Percentiles rank a stretch among this genome's conserved stretches.
phyloP scores from a whole-genome alignment of 1,140 invertebrate species.

The Monochamus saltuarius region DNA sequence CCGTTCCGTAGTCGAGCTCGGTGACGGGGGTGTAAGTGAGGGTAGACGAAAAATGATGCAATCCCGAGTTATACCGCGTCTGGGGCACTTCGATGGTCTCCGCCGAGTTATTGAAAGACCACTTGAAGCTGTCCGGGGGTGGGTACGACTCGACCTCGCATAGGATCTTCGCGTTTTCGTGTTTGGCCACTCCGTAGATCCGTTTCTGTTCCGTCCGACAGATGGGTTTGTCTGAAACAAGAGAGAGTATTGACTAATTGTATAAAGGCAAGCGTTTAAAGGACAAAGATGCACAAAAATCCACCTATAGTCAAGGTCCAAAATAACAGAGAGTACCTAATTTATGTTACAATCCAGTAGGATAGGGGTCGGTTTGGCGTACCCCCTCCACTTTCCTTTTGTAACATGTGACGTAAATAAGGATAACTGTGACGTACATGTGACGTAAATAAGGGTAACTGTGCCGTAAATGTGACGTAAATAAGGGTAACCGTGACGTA shows the following conservation, averaged over 20 bases:
- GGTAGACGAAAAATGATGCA: constrained; percentile 65
- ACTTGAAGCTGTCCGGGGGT: constrained; percentile 77
- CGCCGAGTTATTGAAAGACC: constrained; percentile 88
- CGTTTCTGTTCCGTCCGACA: constrained; percentile 76
- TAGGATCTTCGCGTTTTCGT: constrained; percentile 75
- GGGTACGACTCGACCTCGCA: constrained; percentile 88
- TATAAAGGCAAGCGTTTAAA: no score
- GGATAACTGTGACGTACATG: no score
- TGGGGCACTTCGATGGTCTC: constrained; percentile 75
- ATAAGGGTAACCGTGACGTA: no score
- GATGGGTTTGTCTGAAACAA: constrained; percentile 76
- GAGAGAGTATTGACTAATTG: neutral
- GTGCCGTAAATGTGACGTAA: no score
- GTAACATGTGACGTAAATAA: no score
- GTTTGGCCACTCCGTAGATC: constrained; percentile 81
- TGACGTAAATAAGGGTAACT: no score
- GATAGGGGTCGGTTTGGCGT: no score
- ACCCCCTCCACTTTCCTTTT: no score
- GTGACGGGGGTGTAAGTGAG: constrained; percentile 77
- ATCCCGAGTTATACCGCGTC: constrained; percentile 60
- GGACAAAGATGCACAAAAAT: no score
- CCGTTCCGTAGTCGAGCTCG: constrained; percentile 73
- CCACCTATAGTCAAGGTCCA: no score
- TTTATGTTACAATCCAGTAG: no score
- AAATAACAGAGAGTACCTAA: no score